Evolutionary conservation across 2,797 vertebrate genomes (phyloP).

Genomic region (Telmatherina bonti): DNA sequence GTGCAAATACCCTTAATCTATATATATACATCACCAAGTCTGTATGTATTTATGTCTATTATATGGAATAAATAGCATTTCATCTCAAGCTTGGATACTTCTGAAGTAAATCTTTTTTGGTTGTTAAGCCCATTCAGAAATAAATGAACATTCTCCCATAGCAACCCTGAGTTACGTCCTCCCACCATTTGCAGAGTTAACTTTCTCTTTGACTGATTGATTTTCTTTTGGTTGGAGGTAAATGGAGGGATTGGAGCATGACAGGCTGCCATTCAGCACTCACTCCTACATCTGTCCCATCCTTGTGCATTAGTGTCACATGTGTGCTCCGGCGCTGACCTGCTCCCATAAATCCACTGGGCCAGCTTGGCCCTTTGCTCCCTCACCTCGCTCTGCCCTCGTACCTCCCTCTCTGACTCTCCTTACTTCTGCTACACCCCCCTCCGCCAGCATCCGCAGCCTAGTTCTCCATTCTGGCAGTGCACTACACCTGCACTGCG

Average conservation of each 20-base stretch:
- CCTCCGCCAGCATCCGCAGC: slow-evolving; percentile 34
- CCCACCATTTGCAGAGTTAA: slow-evolving; percentile 38
- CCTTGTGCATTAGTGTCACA: slow-evolving; percentile 79
- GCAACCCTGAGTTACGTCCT: background rate
- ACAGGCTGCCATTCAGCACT: slow-evolving; percentile 70
- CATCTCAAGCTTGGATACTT: too few relatives aligned
- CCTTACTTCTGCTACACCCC: slow-evolving; percentile 38
- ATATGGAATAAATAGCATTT: too few relatives aligned
- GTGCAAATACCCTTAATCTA: background rate
- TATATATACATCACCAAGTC: background rate
- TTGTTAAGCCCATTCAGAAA: background rate
- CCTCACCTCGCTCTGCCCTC: slow-evolving; percentile 22
- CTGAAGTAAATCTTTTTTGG: too few relatives aligned
- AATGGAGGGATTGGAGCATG: slow-evolving; percentile 61
- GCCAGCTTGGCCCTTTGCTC: slow-evolving; percentile 25
- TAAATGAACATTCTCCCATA: background rate
- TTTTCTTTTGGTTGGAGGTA: slow-evolving; percentile 49
- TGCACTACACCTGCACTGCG: slow-evolving; percentile 72
- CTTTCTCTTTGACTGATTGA: slow-evolving; percentile 34
- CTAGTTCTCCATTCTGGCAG: slow-evolving; percentile 67
- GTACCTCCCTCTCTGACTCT: slow-evolving; percentile 22
- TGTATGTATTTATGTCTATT: too few relatives aligned
- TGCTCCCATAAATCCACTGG: slow-evolving; percentile 71
- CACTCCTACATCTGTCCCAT: slow-evolving; percentile 74
- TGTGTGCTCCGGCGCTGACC: slow-evolving; percentile 65